Conservation (phyloP, 2,113 vertebrate species). For the Tylochromis polylepis region DNA sequence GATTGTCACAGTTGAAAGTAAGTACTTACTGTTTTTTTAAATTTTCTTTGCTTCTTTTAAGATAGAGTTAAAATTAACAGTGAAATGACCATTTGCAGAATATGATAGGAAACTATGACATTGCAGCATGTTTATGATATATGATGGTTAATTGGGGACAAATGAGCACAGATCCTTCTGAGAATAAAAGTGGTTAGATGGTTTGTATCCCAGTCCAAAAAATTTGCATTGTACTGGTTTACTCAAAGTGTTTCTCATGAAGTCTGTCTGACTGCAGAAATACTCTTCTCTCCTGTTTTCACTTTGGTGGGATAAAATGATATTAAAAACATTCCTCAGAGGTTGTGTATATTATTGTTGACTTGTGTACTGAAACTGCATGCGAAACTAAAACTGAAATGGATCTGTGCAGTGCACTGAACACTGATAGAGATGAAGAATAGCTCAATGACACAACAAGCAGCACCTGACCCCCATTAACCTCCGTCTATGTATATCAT, state of each 20-base stretch:
- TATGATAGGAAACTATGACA: not conserved
- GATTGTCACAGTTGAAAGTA: not conserved
- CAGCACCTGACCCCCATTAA: constrained; percentile 31
- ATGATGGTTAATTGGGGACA: not conserved
- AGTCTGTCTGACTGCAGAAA: not conserved
- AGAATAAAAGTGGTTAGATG: not conserved
- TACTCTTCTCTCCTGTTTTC: not conserved
- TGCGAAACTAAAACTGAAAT: not conserved
- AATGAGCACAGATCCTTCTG: not conserved
- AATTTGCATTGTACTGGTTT: no score
- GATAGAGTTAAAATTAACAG: not conserved
- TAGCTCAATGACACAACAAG: not conserved
- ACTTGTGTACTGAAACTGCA: not conserved
- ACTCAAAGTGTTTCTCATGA: not conserved
- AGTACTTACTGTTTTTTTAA: not conserved
- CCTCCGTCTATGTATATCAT: not conserved
- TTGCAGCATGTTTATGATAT: not conserved
- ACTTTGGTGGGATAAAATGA: not conserved
- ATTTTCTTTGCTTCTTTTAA: not conserved
- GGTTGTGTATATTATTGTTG: not conserved
- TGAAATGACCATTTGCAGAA: not conserved
- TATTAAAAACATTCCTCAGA: constrained; percentile 4
- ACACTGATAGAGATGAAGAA: not conserved
- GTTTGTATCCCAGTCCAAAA: not conserved
- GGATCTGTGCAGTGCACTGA: not conserved